Percentiles rank a stretch among this genome's conserved stretches.
Evolutionary conservation across 2,113 vertebrate genomes (phyloP).

Genomic region (Proterorhinus semilunaris): DNA sequence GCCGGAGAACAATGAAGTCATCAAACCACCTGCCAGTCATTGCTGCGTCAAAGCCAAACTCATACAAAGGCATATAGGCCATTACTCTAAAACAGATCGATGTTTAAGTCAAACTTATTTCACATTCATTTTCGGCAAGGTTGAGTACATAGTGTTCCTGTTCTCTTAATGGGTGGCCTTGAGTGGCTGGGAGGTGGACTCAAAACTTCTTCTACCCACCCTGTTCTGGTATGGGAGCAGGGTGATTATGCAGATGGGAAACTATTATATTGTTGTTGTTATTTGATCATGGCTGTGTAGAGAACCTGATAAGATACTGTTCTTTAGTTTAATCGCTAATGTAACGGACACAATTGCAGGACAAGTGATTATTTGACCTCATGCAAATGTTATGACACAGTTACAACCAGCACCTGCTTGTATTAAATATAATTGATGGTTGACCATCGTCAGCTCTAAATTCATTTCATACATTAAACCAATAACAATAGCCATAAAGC

Average conservation of each 20-base stretch:
- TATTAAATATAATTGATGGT: not conserved
- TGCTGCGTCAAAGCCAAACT: slow-evolving; percentile 9
- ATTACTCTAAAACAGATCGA: not conserved
- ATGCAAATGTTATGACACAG: not conserved
- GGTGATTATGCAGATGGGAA: slow-evolving; percentile 48
- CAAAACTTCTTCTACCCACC: not conserved
- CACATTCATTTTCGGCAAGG: slow-evolving; percentile 16
- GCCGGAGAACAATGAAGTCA: slow-evolving; percentile 34
- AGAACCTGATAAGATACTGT: slow-evolving; percentile 19
- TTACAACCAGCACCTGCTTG: not conserved
- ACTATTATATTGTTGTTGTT: not conserved
- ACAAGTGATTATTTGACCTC: slow-evolving; percentile 1
- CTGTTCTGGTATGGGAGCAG: slow-evolving; percentile 4
- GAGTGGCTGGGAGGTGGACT: slow-evolving; percentile 9
- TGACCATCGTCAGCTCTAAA: not conserved
- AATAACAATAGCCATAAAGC: not conserved
- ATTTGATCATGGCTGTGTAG: slow-evolving; percentile 21
- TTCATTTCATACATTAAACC: slow-evolving; percentile 6
- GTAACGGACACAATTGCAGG: not conserved
- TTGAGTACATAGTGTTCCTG: slow-evolving; percentile 28
- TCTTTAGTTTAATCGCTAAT: slow-evolving; percentile 9
- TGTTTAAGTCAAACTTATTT: not conserved
- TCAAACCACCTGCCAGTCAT: slow-evolving; percentile 25
- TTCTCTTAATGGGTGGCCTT: slow-evolving; percentile 24
- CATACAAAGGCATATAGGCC: slow-evolving; percentile 11